A percentile compares a stretch with the other conserved stretches of the same genome.
These are phyloP conservation scores for Myathropa florea DNA, from an alignment of 2,888 invertebrate species.

Conservation along the genomic window DNA sequence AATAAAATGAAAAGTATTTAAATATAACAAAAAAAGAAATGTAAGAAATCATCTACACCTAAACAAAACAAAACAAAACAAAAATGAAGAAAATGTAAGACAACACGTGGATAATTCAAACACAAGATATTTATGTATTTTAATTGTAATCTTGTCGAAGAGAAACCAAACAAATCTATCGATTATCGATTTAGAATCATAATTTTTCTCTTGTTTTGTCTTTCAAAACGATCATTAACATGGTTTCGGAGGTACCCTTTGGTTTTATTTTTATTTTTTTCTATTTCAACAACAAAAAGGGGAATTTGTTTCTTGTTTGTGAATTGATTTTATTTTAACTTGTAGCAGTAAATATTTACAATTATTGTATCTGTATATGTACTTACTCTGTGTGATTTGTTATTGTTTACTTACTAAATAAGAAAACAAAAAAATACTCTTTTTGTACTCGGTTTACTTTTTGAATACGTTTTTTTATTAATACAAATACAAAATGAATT, in stretches of 20 bases:
- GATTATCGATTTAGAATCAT: background rate
- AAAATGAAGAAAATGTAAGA: slow-evolving; percentile 25
- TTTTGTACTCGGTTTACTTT: slow-evolving; percentile 60
- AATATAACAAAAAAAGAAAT: slow-evolving; percentile 36
- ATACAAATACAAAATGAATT: slow-evolving; percentile 23
- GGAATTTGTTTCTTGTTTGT: background rate
- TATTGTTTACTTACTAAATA: slow-evolving; percentile 44
- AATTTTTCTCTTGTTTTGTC: slow-evolving; percentile 28
- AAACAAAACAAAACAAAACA: background rate
- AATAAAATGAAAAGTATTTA: slow-evolving; percentile 61
- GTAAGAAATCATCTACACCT: slow-evolving; percentile 59
- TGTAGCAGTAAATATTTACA: slow-evolving; percentile 26
- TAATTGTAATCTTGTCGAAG: slow-evolving; percentile 61
- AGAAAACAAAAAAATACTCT: slow-evolving; percentile 42
- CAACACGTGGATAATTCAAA: slow-evolving; percentile 49
- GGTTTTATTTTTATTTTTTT: slow-evolving; percentile 12
- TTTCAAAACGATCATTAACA: slow-evolving; percentile 37
- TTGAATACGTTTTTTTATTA: slow-evolving; percentile 45
- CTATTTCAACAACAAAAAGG: background rate
- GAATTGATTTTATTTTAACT: slow-evolving; percentile 5
- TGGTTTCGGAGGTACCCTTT: slow-evolving; percentile 57
- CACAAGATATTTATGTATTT: slow-evolving; percentile 55
- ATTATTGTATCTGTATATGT: slow-evolving; percentile 10
- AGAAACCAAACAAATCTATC: slow-evolving; percentile 10
- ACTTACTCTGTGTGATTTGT: slow-evolving; percentile 66